phyloP scores from a whole-genome alignment of 2,888 invertebrate genomes.

The Drosophila conformis region DNA sequence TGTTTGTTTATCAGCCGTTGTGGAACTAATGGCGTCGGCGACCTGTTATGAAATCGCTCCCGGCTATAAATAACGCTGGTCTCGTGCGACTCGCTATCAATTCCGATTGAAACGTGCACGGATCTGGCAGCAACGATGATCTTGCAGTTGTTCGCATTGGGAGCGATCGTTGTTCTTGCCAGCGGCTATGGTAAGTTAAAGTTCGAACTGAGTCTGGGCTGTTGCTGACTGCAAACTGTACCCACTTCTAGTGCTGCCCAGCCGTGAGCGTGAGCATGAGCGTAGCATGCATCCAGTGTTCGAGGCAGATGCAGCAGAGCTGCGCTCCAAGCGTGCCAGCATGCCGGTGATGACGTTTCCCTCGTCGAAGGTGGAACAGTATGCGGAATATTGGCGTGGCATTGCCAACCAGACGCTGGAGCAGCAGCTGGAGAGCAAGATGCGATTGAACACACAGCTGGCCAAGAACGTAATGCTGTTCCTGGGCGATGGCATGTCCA shows the following conservation, averaged over 20 bases:
- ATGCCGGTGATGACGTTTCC: conserved; percentile 82
- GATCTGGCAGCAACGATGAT: conserved; percentile 39
- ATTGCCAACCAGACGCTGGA: conserved; percentile 85
- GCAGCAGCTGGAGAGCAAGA: conserved; percentile 81
- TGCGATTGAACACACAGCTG: conserved; percentile 81
- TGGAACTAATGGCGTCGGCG: conserved; percentile 29
- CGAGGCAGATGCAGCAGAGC: not conserved
- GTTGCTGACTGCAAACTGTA: conserved; percentile 28
- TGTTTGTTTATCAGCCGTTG: conserved; percentile 63
- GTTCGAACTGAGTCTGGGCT: not conserved
- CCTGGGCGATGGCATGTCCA: conserved; percentile 94
- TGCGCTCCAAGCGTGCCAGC: conserved; percentile 69
- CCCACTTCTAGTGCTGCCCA: conserved; percentile 25
- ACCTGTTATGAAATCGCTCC: conserved; percentile 50
- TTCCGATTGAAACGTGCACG: conserved; percentile 63
- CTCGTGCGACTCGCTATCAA: conserved; percentile 66
- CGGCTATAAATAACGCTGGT: conserved; percentile 68
- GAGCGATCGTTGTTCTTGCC: conserved; percentile 39
- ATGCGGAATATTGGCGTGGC: conserved; percentile 85
- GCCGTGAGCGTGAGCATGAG: conserved; percentile 53
- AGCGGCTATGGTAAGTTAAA: conserved; percentile 50
- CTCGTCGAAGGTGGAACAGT: conserved; percentile 71
- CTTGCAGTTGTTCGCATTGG: conserved; percentile 41
- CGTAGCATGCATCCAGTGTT: conserved; percentile 82
- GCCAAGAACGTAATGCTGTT: conserved; percentile 89